Evolutionary conservation across 1,140 invertebrate species (phyloP), one percentile per base, ranked within the genome.

Genomic region (Ylistrum balloti): DNA sequence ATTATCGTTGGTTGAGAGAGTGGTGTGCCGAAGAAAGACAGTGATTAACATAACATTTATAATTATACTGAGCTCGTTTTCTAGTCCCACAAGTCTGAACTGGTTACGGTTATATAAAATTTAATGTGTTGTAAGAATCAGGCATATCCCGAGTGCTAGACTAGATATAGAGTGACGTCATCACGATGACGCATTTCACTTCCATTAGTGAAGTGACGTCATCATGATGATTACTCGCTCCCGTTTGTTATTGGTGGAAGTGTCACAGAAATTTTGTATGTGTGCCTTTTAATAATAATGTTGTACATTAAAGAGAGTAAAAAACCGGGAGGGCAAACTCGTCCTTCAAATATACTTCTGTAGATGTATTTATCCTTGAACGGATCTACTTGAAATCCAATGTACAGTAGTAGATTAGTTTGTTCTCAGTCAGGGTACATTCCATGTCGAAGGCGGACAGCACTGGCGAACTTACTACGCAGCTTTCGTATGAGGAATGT

Each of bases 311-410:
- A 45, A 85, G 85, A 85, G 33, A 86, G 88, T 89, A 89, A 41
- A 45, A 86, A 34, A n/a, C n/a, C n/a, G 33, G 41, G 28, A 85
- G 45, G 74, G 33, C 33, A 74, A 33, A 86, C 33, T 86, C 34
- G 33, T 33, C 34, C 34, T 86, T 33, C 86, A 34, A 86, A n/a
- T 34, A 34, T 86, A 34, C 33, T 86, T 34, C 86, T 34, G 32
- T 34, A 38, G 34, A 33, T 17, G 28, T 34, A 86, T 38, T 33
- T 86, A 86, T 35, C 85, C 35, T 41, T 89, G 33, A 89, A 89
- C 85, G 88, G 88, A 89, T 89, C 88, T 89, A 89, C 88, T 86
- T 89, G 88, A 89, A 89, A 89, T 89, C 88, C 88, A 89, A 22
- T 86, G 86, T 86, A 86, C 56, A 74, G 56, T 28, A 11, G 56